Evolutionary conservation across 2,888 invertebrate genomes (phyloP).

Genomic region (Dioctria linearis): DNA sequence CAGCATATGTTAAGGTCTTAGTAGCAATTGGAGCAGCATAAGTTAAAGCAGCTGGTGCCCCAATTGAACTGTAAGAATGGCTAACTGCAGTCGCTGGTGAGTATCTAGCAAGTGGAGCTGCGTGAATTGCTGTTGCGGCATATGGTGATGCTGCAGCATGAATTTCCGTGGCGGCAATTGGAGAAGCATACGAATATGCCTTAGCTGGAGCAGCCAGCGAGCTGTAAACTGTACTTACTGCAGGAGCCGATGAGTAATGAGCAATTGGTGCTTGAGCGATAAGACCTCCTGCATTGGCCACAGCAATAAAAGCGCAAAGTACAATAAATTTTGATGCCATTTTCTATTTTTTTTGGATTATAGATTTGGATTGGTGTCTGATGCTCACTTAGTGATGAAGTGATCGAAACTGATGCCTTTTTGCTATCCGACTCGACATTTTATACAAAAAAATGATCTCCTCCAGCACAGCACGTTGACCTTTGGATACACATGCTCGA

Average conservation of each 20-base stretch:
- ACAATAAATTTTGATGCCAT: constrained; percentile 73
- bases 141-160: constrained; percentile 56
- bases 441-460: constrained; percentile 52
- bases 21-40: constrained; percentile 54
- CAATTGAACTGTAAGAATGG: constrained; percentile 58
- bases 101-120: constrained; percentile 59
- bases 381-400: constrained; percentile 56
- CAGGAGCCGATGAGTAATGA: constrained; percentile 71
- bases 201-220: constrained; percentile 60
- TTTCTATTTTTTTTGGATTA: constrained; percentile 55
- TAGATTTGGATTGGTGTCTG: constrained; percentile 43
- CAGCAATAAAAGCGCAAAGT: constrained; percentile 75
- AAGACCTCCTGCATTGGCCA: constrained; percentile 76
- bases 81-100: constrained; percentile 58
- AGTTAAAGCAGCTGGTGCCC: constrained; percentile 54
- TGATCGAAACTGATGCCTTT: constrained; percentile 56
- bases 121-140: constrained; percentile 60
- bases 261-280: constrained; percentile 64
- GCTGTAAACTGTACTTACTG: constrained; percentile 61
- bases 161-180: constrained; percentile 60
- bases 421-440: constrained; percentile 34
- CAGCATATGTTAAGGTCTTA: constrained; percentile 53
- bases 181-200: constrained; percentile 61
- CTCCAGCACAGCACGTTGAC: constrained; percentile 23
- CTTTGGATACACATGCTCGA: constrained; percentile 26